Conservation (phyloP, 2,797 vertebrate species). For the Leptatherina wallacei region DNA sequence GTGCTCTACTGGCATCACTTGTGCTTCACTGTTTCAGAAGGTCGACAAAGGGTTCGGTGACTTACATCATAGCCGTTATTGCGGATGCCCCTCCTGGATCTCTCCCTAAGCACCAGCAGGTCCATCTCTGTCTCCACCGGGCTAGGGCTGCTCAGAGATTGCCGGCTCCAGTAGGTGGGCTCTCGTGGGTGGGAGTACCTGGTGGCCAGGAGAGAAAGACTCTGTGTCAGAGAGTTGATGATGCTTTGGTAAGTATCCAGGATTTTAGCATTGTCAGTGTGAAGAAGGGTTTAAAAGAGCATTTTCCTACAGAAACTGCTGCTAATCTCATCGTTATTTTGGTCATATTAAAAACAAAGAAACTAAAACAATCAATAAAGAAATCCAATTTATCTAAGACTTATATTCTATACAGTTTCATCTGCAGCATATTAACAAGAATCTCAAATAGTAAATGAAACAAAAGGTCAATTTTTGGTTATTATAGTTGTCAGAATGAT, state of each 20-base stretch:
- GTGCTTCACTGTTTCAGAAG: background rate
- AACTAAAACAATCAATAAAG: background rate
- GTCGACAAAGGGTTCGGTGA: constrained; percentile 24
- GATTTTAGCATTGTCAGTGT: no score
- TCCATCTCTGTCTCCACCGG: constrained; percentile 98
- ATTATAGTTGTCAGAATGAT: no score
- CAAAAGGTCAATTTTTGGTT: no score
- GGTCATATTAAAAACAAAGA: background rate
- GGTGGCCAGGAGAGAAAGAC: constrained; percentile 9
- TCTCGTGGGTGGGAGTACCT: constrained; percentile 92
- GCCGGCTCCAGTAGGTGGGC: constrained; percentile 93
- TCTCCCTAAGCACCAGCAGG: constrained; percentile 93
- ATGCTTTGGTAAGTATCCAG: no score
- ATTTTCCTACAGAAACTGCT: background rate
- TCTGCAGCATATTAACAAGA: no score
- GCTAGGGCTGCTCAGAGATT: constrained; percentile 95
- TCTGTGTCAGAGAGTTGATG: background rate
- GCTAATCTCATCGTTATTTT: background rate
- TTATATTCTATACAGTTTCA: no score
- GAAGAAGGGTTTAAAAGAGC: background rate
- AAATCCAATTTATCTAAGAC: no score
- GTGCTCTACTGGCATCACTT: background rate
- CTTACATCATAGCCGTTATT: constrained; percentile 98
- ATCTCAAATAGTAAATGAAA: no score
- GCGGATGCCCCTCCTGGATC: constrained; percentile 92